Percentiles rank a stretch among this genome's conserved stretches.
Conservation (phyloP, 2,113 vertebrate genomes). For the Mixornis gularis region DNA sequence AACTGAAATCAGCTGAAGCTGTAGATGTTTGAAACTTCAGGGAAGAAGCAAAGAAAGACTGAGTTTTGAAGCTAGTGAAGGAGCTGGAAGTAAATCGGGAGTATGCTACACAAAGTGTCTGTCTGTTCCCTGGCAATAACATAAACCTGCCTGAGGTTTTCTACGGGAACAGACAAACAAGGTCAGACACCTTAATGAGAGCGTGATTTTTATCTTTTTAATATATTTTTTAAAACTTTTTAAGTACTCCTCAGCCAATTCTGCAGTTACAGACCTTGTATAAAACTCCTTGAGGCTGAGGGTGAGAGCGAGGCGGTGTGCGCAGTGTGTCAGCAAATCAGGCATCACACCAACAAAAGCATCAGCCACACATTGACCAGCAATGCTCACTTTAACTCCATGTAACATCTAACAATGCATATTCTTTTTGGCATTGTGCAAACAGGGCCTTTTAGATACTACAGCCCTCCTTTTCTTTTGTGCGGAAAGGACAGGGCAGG, state of each 20-base stretch:
- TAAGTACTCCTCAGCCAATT: background rate
- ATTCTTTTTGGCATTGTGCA: background rate
- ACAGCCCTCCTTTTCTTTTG: background rate
- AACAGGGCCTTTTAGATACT: background rate
- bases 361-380: background rate
- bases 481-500: background rate
- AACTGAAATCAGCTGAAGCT: background rate
- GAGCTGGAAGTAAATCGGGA: background rate
- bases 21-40: background rate
- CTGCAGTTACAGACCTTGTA: background rate
- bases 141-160: background rate
- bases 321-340: background rate
- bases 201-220: background rate
- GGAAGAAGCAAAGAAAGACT: background rate
- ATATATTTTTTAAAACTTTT: background rate
- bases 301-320: accelerated
- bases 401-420: background rate
- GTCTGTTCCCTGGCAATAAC: background rate
- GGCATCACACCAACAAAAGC: background rate
- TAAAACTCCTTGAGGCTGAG: accelerated
- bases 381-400: background rate
- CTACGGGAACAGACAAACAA: background rate
- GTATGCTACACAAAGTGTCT: background rate
- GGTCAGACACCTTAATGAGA: background rate
- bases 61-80: background rate